These are phyloP conservation scores for Axea sp. DNA, from an alignment of 2,888 invertebrate genomes.

Conservation along the genomic window DNA sequence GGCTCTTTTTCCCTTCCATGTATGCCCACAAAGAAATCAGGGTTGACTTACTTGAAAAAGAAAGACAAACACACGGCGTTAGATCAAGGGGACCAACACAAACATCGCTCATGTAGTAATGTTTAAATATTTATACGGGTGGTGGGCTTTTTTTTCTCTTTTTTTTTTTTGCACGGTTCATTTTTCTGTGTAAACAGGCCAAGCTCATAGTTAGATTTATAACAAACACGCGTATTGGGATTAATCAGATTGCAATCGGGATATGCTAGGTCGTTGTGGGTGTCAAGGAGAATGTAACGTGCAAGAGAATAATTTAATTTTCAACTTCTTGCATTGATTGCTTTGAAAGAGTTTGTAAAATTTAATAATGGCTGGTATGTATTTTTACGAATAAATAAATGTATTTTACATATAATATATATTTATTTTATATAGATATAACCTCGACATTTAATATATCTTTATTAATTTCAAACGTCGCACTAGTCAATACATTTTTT, in stretches of 20 bases:
- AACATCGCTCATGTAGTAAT: conserved; percentile 51
- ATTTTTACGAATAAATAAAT: no score
- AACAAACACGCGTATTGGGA: conserved; percentile 26
- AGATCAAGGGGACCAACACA: conserved; percentile 58
- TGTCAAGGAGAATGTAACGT: no score
- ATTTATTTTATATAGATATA: no score
- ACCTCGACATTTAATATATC: no score
- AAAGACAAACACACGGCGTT: conserved; percentile 64
- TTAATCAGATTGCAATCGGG: conserved; percentile 29
- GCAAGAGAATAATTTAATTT: no score
- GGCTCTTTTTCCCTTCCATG: conserved; percentile 42
- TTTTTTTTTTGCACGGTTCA: conserved; percentile 37
- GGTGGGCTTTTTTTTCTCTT: no score
- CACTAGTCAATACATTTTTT: no score
- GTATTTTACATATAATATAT: no score
- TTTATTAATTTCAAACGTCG: no score
- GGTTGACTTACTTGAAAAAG: conserved; percentile 71
- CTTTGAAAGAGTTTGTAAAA: no score
- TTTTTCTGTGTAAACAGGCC: conserved; percentile 25
- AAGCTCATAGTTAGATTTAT: conserved; percentile 34
- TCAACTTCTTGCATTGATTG: no score
- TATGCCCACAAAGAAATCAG: conserved; percentile 54
- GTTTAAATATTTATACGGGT: conserved; percentile 73
- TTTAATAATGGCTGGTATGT: no score
- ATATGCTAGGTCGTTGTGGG: background rate